Percentiles rank a stretch among this genome's conserved stretches.
Evolutionary conservation across 2,888 invertebrate genomes (phyloP).

Genomic region (Drosophila paracracens): DNA sequence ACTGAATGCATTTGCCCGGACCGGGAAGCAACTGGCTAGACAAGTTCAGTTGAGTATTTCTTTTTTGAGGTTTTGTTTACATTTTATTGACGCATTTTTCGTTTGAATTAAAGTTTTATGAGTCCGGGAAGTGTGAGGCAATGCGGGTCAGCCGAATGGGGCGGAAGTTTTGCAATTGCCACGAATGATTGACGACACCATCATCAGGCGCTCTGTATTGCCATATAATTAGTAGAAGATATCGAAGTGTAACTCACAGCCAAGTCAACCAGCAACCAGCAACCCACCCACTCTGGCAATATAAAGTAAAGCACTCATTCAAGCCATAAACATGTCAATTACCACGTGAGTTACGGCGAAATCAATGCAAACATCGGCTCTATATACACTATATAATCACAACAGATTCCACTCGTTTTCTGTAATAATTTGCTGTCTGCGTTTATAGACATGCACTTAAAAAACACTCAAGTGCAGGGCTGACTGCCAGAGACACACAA

Average conservation of each 20-base stretch:
- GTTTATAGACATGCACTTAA: constrained; percentile 77
- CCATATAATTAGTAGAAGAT: constrained; percentile 58
- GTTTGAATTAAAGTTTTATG: constrained; percentile 65
- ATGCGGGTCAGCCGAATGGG: constrained; percentile 49
- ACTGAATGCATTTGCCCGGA: constrained; percentile 37
- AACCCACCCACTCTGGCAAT: constrained; percentile 5
- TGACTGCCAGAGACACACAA: constrained; percentile 48
- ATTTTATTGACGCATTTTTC: constrained; percentile 64
- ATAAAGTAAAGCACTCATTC: constrained; percentile 53
- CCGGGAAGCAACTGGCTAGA: constrained; percentile 44
- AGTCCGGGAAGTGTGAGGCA: constrained; percentile 41
- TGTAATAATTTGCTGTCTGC: constrained; percentile 70
- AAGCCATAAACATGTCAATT: constrained; percentile 77
- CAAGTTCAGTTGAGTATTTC: constrained; percentile 38
- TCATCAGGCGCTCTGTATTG: constrained; percentile 5
- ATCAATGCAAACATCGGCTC: constrained; percentile 66
- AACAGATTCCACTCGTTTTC: constrained; percentile 45
- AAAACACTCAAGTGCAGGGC: constrained; percentile 76
- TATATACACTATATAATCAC: constrained; percentile 9
- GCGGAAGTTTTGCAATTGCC: constrained; percentile 71
- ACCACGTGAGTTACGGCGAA: constrained; percentile 71
- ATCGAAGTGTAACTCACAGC: constrained; percentile 19
- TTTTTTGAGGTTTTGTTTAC: constrained; percentile 49
- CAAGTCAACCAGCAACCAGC: not conserved
- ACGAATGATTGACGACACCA: constrained; percentile 67